phyloP scores from a whole-genome alignment of 2,113 vertebrate species.

The Plecturocebus donacophilus region DNA sequence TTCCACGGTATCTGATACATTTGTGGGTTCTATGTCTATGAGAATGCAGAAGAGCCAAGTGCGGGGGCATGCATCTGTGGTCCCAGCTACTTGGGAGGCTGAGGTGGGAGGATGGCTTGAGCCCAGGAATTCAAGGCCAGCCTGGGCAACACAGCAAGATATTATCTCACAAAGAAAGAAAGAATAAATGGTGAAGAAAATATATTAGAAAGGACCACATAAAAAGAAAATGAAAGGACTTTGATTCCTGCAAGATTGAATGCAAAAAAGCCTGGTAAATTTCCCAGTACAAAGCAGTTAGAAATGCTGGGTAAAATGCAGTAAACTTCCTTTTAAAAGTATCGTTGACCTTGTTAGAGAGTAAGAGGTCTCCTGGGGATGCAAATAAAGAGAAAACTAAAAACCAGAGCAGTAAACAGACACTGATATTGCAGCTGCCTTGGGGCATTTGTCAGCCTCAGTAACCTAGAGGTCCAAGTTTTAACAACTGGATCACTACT shows the following conservation, averaged over 20 bases:
- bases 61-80: too few relatives aligned
- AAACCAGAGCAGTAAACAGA: not conserved
- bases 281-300: not conserved
- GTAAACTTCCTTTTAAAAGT: slow-evolving; percentile 57
- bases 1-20: not conserved
- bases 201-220: not conserved
- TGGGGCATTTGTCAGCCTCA: slow-evolving; percentile 1
- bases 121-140: too few relatives aligned
- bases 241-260: slow-evolving; percentile 8
- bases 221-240: not conserved
- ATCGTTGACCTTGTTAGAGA: slow-evolving; percentile 54
- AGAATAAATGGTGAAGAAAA: not conserved
- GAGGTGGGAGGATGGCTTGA: too few relatives aligned
- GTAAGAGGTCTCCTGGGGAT: slow-evolving; percentile 13
- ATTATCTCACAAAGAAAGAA: not conserved
- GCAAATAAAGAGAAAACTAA: slow-evolving; percentile 37
- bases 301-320: slow-evolving; percentile 30
- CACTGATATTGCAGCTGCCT: not conserved
- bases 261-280: slow-evolving; percentile 39
- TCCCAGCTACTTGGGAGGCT: too few relatives aligned
- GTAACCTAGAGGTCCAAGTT: not conserved
- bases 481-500: not conserved
- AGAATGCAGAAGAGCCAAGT: not conserved
- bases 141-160: too few relatives aligned
- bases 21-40: not conserved